A percentile compares a stretch with the other conserved stretches of the same genome.
Evolutionary conservation across 2,113 vertebrate genomes (phyloP).

Genomic region (Crotalus viridis): DNA sequence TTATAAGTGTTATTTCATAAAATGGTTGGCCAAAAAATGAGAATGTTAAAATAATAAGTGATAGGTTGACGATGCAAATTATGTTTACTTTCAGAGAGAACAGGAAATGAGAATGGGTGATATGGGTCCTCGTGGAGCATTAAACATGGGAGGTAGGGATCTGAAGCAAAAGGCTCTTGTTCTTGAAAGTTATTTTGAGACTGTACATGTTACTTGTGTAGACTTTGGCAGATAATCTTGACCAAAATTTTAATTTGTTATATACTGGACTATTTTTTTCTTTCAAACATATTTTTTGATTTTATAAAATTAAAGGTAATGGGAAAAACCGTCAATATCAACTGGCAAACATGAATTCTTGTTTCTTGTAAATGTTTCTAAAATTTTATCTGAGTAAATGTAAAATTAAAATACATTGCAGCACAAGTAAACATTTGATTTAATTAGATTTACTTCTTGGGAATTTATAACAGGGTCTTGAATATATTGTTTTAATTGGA

Average conservation of each 20-base stretch:
- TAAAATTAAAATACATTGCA: neutral
- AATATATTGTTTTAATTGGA: neutral
- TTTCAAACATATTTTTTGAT: neutral
- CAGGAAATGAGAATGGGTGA: slow-evolving; percentile 99
- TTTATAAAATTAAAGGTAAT: neutral
- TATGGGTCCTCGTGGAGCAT: slow-evolving; percentile 96
- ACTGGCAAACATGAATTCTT: neutral
- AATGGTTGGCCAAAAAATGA: slow-evolving; percentile 53
- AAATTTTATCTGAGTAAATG: neutral
- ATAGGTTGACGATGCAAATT: slow-evolving; percentile 84
- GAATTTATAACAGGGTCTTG: neutral
- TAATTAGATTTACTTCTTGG: neutral
- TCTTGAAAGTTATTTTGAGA: slow-evolving; percentile 71
- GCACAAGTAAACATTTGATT: neutral
- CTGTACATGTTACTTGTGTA: slow-evolving; percentile 70
- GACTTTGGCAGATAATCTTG: slow-evolving; percentile 12
- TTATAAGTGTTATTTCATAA: slow-evolving; percentile 10
- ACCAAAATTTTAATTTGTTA: neutral
- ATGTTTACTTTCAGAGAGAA: slow-evolving; percentile 97
- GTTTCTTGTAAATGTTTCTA: neutral
- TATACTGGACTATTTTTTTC: neutral
- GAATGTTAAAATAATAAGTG: slow-evolving; percentile 69
- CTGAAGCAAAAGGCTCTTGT: slow-evolving; percentile 73
- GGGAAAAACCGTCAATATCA: neutral
- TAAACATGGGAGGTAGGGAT: slow-evolving; percentile 99